These are phyloP conservation scores for Gobio gobio DNA, from an alignment of 2,113 vertebrate species.

Conservation along the genomic window DNA sequence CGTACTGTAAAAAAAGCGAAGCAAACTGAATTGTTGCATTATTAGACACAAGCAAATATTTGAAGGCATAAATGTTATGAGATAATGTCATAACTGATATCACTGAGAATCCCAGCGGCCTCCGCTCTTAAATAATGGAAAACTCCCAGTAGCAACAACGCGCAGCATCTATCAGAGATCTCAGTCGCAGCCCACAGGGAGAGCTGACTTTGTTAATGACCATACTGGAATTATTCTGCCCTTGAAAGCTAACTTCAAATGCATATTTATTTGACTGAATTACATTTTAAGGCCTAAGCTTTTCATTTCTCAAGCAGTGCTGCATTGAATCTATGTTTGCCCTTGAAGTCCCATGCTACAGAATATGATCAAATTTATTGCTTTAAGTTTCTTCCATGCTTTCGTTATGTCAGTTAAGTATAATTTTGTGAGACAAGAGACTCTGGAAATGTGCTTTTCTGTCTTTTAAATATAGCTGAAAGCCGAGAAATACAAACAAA, in stretches of 20 bases:
- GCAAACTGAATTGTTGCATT: background rate
- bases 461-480: background rate
- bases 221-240: constrained; percentile 35
- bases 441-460: background rate
- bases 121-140: constrained; percentile 38
- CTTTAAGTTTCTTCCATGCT: background rate
- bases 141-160: constrained; percentile 21
- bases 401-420: background rate
- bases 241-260: constrained; percentile 33
- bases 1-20: background rate
- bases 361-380: background rate
- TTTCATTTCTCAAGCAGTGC: constrained; percentile 42
- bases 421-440: background rate
- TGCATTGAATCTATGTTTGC: background rate
- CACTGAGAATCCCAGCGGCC: background rate
- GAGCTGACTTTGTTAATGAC: constrained; percentile 33
- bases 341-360: background rate
- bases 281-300: constrained; percentile 4
- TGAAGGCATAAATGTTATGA: constrained; percentile 5
- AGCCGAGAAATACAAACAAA: no score
- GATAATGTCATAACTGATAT: background rate
- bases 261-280: constrained; percentile 42
- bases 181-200: constrained; percentile 17
- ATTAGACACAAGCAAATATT: constrained; percentile 10
- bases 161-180: constrained; percentile 34